A percentile compares a stretch with the other conserved stretches of the same genome.
These are phyloP conservation scores for Tiliacea aurago DNA, from an alignment of 2,888 invertebrate genomes.

Conservation along the genomic window DNA sequence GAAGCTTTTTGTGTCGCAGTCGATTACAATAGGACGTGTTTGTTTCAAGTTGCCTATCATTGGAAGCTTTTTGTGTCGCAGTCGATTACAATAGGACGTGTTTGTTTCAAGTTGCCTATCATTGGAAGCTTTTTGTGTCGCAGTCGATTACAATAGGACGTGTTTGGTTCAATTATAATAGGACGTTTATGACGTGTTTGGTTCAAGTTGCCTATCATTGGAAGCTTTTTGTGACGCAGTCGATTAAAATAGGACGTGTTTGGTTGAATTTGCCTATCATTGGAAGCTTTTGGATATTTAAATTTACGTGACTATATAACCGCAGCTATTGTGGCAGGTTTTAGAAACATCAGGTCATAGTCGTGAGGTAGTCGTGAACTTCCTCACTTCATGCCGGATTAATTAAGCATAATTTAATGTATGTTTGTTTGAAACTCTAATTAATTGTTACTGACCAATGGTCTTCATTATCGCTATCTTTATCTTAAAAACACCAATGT, in stretches of 20 bases:
- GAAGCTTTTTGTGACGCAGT: neutral
- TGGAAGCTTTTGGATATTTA: slow-evolving; percentile 26
- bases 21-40: too few relatives aligned
- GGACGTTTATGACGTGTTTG: too few relatives aligned
- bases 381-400: neutral
- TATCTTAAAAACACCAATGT: neutral
- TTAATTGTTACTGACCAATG: neutral
- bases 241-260: neutral
- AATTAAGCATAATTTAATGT: neutral
- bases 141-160: too few relatives aligned
- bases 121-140: too few relatives aligned
- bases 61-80: too few relatives aligned
- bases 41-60: too few relatives aligned
- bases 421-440: neutral
- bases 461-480: neutral
- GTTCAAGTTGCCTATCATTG: too few relatives aligned
- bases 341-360: neutral
- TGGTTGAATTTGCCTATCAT: slow-evolving; percentile 3
- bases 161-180: too few relatives aligned
- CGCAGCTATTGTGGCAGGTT: neutral
- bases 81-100: too few relatives aligned
- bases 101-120: too few relatives aligned
- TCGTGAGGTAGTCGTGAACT: slow-evolving; percentile 7
- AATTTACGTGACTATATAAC: slow-evolving; percentile 16
- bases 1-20: too few relatives aligned